A percentile compares a stretch with the other conserved stretches of the same genome.
Conservation (phyloP, 2,113 vertebrate genomes). For the Platysternon megacephalum region DNA sequence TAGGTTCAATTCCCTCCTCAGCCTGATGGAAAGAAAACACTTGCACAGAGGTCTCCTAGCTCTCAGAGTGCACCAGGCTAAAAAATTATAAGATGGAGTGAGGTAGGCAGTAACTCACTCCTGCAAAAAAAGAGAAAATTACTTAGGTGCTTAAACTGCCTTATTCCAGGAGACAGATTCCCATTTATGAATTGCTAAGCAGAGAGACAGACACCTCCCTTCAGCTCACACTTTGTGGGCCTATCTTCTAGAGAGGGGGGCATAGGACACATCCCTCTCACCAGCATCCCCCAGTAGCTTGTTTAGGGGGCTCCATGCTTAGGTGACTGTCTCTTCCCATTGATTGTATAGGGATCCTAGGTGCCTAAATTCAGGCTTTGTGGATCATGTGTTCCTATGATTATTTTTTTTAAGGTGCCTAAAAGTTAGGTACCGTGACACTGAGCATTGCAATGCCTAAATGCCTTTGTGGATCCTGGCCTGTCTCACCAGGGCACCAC, state of each 20-base stretch:
- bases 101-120: neutral
- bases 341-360: neutral
- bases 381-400: neutral
- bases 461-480: neutral
- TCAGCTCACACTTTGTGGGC: no score
- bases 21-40: neutral
- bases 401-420: neutral
- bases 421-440: no score
- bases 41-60: neutral
- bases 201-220: no score
- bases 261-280: neutral
- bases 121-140: no score
- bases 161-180: neutral
- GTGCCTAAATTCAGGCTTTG: neutral
- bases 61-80: neutral
- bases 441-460: neutral
- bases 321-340: neutral
- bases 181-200: neutral
- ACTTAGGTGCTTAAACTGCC: neutral
- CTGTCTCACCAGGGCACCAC: neutral
- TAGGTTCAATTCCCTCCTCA: no score
- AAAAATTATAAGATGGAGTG: neutral
- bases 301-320: neutral
- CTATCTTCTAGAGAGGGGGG: neutral
- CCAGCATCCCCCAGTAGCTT: neutral